Conservation (phyloP, 2,888 invertebrate species). For the Pomacea canaliculata region DNA sequence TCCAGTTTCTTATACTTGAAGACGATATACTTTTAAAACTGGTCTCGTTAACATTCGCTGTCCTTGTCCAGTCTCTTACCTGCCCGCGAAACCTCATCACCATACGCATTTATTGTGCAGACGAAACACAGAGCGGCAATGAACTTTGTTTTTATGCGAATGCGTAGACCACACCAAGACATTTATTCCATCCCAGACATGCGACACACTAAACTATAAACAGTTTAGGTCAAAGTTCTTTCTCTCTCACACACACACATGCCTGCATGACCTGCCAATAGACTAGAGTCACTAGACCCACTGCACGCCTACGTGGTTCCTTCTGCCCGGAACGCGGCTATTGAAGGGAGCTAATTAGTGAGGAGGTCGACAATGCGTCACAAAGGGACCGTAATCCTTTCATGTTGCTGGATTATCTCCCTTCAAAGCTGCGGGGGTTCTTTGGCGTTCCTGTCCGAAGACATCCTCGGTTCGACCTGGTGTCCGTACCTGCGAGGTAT, state of each 20-base stretch:
- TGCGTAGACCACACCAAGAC: too few relatives aligned
- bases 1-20: too few relatives aligned
- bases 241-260: conserved; percentile 4
- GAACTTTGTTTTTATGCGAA: too few relatives aligned
- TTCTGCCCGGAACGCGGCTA: background rate
- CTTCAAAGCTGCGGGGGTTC: background rate
- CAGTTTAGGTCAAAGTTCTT: background rate
- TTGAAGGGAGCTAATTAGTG: background rate
- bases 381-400: background rate
- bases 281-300: background rate
- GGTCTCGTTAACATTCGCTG: too few relatives aligned
- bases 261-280: background rate
- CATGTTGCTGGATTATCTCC: background rate
- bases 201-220: too few relatives aligned
- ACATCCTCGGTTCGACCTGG: background rate
- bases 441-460: background rate
- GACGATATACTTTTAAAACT: too few relatives aligned
- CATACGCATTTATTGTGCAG: too few relatives aligned
- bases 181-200: too few relatives aligned
- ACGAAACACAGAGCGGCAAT: too few relatives aligned
- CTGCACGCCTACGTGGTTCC: background rate
- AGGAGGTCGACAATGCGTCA: background rate
- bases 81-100: too few relatives aligned
- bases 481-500: background rate
- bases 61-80: too few relatives aligned